These are phyloP conservation scores for Cheilinus undulatus DNA, from an alignment of 2,113 vertebrate species.

Conservation along the genomic window DNA sequence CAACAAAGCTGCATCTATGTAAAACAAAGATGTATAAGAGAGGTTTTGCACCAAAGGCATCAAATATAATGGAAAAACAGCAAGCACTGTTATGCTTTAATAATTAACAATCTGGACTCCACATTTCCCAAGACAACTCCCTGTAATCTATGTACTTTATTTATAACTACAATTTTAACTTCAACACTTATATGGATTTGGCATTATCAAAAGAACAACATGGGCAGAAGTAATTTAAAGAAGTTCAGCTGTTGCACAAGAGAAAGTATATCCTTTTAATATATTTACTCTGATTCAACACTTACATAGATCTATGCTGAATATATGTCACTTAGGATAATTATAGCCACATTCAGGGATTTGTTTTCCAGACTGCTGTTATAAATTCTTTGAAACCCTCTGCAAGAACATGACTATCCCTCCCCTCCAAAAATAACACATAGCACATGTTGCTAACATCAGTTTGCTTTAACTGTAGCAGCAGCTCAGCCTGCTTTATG, in stretches of 20 bases:
- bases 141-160: too few relatives aligned
- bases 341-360: neutral
- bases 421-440: conserved; percentile 35
- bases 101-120: too few relatives aligned
- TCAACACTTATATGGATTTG: too few relatives aligned
- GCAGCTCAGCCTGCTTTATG: neutral
- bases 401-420: conserved; percentile 22
- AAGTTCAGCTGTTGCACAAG: too few relatives aligned
- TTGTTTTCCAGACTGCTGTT: neutral
- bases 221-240: neutral
- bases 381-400: conserved; percentile 26
- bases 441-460: conserved; percentile 27
- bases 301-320: neutral
- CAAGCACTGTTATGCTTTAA: too few relatives aligned
- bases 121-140: too few relatives aligned
- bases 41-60: too few relatives aligned
- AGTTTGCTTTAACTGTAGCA: conserved; percentile 3
- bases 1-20: too few relatives aligned
- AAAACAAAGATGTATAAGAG: too few relatives aligned
- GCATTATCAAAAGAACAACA: neutral
- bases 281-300: neutral
- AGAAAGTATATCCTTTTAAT: too few relatives aligned
- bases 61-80: too few relatives aligned
- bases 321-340: neutral
- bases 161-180: too few relatives aligned